Evolutionary conservation across 2,113 vertebrate species (phyloP).

Genomic region (Barbus barbus): DNA sequence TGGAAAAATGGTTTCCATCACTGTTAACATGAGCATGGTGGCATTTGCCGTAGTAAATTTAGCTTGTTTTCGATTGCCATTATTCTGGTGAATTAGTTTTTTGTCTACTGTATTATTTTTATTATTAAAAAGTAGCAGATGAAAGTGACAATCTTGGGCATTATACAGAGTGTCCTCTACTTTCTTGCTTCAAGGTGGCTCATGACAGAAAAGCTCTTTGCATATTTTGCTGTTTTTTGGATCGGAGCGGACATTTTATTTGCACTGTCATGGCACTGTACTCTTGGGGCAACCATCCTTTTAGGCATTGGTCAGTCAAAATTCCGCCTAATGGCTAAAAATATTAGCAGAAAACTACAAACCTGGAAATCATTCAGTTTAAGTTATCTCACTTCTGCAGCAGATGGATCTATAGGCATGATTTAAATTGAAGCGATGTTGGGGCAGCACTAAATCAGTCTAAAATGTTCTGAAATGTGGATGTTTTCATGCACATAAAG

Average conservation of each 20-base stretch:
- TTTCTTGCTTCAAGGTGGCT: conserved; percentile 12
- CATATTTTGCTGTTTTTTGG: not conserved
- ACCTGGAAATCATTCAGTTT: not conserved
- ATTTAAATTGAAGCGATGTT: not conserved
- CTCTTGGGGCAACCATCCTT: no score
- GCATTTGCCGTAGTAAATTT: conserved; percentile 34
- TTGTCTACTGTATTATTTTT: conserved; percentile 52
- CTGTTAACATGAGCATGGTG: no score
- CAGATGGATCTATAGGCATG: not conserved
- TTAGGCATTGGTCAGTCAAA: not conserved
- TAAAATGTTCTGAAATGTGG: not conserved
- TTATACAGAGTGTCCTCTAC: conserved; percentile 36
- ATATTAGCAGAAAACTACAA: conserved; percentile 17
- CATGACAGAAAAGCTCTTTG: not conserved
- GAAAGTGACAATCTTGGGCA: conserved; percentile 43
- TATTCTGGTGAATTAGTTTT: conserved; percentile 49
- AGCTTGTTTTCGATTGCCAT: conserved; percentile 17
- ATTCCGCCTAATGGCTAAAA: not conserved
- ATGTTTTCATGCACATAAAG: not conserved
- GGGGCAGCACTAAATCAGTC: not conserved
- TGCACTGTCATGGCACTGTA: no score
- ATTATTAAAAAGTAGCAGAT: conserved; percentile 37
- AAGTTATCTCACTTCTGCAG: not conserved
- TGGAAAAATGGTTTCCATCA: no score
- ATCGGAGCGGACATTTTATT: no score